Conservation (phyloP, 2,888 invertebrate genomes). For the Parnassius glacialis region DNA sequence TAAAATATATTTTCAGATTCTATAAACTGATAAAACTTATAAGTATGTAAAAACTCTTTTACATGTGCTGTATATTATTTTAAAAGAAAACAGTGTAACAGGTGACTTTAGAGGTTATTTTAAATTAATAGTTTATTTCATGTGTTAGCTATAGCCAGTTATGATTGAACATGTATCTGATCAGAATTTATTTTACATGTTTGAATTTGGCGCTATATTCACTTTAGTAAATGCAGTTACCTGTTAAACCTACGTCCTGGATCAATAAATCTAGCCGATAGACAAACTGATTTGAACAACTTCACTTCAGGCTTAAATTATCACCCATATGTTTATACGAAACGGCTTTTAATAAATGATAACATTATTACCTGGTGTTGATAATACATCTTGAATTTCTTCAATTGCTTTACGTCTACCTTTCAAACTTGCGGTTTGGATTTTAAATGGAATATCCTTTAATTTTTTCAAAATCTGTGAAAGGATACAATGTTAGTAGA, state of each 20-base stretch:
- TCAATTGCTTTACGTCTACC: constrained; percentile 84
- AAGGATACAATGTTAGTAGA: constrained; percentile 36
- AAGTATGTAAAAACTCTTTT: not conserved
- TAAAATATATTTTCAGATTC: not conserved
- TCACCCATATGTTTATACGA: constrained; percentile 1
- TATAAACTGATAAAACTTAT: not conserved
- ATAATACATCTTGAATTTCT: constrained; percentile 85
- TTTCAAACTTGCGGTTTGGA: constrained; percentile 87
- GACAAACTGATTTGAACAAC: constrained; percentile 18
- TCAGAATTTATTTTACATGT: not conserved
- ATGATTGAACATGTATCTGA: not conserved
- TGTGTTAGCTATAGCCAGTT: not conserved
- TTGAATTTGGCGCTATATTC: constrained; percentile 31
- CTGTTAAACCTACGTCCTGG: constrained; percentile 16
- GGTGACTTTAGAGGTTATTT: constrained; percentile 10
- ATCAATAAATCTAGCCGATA: constrained; percentile 26
- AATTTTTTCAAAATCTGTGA: constrained; percentile 84
- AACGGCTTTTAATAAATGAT: not conserved
- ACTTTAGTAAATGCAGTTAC: constrained; percentile 26
- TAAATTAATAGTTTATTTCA: no score
- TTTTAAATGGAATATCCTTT: constrained; percentile 86
- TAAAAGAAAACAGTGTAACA: constrained; percentile 3
- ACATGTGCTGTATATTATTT: not conserved
- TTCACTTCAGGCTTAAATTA: not conserved
- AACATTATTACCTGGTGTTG: constrained; percentile 83